phyloP scores from a whole-genome alignment of 2,113 vertebrate genomes.

The Geothlypis trichas region DNA sequence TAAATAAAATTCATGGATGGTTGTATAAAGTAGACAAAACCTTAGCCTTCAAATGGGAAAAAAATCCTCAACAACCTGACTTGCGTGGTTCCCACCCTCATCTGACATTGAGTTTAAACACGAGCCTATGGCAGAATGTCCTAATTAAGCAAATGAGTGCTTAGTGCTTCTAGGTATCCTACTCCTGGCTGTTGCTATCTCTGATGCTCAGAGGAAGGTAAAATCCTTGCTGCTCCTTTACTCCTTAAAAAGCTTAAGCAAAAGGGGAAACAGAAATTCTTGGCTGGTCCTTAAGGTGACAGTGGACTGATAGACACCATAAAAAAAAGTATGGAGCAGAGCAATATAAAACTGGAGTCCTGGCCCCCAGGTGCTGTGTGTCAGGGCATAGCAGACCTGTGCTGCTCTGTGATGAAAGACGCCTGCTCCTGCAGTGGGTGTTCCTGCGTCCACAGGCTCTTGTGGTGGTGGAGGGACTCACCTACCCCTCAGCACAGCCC shows the following conservation, averaged over 20 bases:
- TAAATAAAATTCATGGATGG: background rate
- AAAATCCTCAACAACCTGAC: background rate
- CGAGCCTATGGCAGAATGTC: background rate
- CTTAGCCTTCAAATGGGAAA: background rate
- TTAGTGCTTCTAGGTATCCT: background rate
- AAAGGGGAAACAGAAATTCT: background rate
- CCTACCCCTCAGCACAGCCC: background rate
- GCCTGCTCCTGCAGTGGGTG: accelerated
- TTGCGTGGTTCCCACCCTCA: background rate
- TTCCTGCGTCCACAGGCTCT: accelerated
- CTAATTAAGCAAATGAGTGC: background rate
- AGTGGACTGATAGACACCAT: background rate
- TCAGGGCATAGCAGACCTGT: background rate
- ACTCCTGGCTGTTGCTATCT: background rate
- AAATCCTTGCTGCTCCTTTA: background rate
- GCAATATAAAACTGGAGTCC: background rate
- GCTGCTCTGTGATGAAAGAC: too few relatives aligned
- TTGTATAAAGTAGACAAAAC: background rate
- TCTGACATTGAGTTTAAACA: background rate
- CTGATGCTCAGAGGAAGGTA: background rate
- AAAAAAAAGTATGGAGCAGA: background rate
- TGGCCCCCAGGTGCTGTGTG: accelerated
- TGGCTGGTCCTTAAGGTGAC: background rate
- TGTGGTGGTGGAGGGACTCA: background rate
- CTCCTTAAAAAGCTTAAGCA: background rate